Percentiles rank a stretch among this genome's conserved stretches.
These are phyloP conservation scores for Alentia gelatinosa DNA, from an alignment of 2,888 invertebrate species.

Conservation along the genomic window DNA sequence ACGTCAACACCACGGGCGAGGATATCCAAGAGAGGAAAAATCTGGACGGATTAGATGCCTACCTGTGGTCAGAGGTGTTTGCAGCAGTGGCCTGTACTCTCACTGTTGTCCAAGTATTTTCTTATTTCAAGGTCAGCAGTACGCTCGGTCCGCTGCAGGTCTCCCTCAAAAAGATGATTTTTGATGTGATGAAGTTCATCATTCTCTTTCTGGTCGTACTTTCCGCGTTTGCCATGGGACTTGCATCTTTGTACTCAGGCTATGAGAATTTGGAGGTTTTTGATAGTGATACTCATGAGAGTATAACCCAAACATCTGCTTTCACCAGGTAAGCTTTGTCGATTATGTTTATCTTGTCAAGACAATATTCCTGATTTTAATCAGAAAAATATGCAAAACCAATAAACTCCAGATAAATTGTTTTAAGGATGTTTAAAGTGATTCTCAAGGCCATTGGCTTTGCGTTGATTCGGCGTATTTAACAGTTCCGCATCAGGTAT, in stretches of 20 bases:
- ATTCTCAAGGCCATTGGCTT: too few species aligned
- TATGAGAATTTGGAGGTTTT: background rate
- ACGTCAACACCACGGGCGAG: background rate
- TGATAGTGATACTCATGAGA: background rate
- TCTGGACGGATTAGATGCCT: background rate
- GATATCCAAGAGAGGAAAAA: background rate
- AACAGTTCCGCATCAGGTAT: too few species aligned
- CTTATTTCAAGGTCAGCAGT: slow-evolving; percentile 38
- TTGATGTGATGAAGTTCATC: slow-evolving; percentile 35
- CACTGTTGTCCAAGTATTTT: background rate
- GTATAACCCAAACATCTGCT: background rate
- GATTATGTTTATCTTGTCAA: background rate
- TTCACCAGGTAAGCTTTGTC: background rate
- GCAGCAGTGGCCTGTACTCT: background rate
- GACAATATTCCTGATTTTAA: too few species aligned
- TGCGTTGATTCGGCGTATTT: too few species aligned
- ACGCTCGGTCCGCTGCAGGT: slow-evolving; percentile 44
- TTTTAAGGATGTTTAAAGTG: too few species aligned
- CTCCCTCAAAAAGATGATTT: slow-evolving; percentile 46
- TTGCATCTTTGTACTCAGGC: background rate
- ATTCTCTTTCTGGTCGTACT: slow-evolving; percentile 35
- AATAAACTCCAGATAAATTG: too few species aligned
- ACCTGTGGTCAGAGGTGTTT: background rate
- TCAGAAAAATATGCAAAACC: background rate
- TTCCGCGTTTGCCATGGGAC: slow-evolving; percentile 37